Conservation (phyloP, 2,797 vertebrate genomes). For the Notolabrus celidotus region DNA sequence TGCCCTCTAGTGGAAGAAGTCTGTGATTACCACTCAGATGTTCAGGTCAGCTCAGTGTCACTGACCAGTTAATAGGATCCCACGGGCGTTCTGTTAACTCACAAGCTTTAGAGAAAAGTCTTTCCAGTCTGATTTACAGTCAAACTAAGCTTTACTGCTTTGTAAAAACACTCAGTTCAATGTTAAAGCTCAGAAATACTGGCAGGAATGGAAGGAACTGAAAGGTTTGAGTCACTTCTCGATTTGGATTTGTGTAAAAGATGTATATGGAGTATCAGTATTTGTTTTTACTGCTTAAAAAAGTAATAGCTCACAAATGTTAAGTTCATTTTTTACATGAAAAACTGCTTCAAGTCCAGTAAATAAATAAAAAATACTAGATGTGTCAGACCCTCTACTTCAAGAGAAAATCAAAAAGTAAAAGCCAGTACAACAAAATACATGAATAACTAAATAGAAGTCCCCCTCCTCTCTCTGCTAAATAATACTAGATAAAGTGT, state of each 20-base stretch:
- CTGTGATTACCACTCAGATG: neutral
- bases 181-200: neutral
- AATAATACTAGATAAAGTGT: too few relatives aligned
- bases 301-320: too few relatives aligned
- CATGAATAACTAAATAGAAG: too few relatives aligned
- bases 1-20: constrained; percentile 43
- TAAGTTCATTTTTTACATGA: too few relatives aligned
- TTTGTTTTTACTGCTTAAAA: too few relatives aligned
- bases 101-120: neutral
- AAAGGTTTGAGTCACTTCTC: neutral
- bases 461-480: too few relatives aligned
- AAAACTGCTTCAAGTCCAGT: too few relatives aligned
- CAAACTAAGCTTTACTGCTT: neutral
- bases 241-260: neutral
- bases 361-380: too few relatives aligned
- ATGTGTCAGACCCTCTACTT: too few relatives aligned
- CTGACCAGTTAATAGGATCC: neutral
- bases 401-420: too few relatives aligned
- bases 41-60: neutral
- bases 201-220: neutral
- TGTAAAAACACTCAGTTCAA: too few relatives aligned
- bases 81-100: neutral
- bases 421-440: too few relatives aligned
- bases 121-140: neutral
- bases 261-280: neutral